These are phyloP conservation scores for Amblyteles armatorius DNA, from an alignment of 2,888 invertebrate genomes.

Conservation along the genomic window DNA sequence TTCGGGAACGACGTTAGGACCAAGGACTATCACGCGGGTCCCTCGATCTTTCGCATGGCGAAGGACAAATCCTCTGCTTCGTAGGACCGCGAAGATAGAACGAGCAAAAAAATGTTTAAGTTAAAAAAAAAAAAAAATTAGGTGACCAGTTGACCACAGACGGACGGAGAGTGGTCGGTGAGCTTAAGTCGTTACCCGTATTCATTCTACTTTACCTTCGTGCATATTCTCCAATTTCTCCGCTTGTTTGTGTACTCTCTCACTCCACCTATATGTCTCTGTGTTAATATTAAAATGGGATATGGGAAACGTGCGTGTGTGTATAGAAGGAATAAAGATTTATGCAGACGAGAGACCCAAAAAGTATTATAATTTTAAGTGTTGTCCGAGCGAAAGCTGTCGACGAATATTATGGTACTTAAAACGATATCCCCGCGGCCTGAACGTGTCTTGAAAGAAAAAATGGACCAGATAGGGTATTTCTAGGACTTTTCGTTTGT, in stretches of 20 bases:
- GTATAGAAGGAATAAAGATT: conserved; percentile 55
- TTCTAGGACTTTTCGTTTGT: no score
- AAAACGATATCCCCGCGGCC: neutral
- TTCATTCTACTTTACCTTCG: conserved; percentile 57
- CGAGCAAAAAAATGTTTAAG: neutral
- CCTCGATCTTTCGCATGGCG: conserved; percentile 34
- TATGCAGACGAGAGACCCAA: conserved; percentile 50
- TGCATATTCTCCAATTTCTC: conserved; percentile 47
- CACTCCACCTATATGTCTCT: neutral
- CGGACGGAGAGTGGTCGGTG: conserved; percentile 49
- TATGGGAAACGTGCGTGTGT: conserved; percentile 8
- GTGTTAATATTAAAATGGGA: conserved; percentile 5
- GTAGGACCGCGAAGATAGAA: conserved; percentile 35
- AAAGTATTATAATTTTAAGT: conserved; percentile 54
- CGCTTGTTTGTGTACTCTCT: conserved; percentile 20
- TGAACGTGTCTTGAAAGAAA: neutral
- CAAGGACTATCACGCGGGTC: conserved; percentile 65
- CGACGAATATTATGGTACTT: neutral
- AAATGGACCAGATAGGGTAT: no score
- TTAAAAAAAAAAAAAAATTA: conserved; percentile 10
- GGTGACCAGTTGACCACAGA: conserved; percentile 53
- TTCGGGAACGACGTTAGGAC: conserved; percentile 55
- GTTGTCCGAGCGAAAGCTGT: conserved; percentile 20
- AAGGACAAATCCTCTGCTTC: conserved; percentile 42
- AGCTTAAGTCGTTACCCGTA: conserved; percentile 62